These are phyloP conservation scores for Himalopsyche anomala DNA, from an alignment of 2,888 invertebrate genomes.

Conservation along the genomic window DNA sequence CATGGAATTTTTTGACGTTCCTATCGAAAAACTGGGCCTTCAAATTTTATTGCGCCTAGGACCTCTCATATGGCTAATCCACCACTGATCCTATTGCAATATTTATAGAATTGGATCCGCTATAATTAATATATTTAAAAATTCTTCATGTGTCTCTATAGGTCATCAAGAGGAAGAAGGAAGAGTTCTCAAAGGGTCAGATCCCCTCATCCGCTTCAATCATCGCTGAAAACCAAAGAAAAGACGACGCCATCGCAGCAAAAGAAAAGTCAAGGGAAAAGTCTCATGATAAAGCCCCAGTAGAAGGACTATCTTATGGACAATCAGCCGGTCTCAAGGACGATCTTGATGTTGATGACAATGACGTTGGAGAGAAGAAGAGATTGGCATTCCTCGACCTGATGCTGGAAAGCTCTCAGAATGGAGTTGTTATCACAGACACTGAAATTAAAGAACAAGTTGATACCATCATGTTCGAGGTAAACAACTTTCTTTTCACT, in stretches of 20 bases:
- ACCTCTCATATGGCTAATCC: too few relatives aligned
- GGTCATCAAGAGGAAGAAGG: slow-evolving; percentile 85
- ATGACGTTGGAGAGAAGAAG: slow-evolving; percentile 88
- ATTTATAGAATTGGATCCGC: too few relatives aligned
- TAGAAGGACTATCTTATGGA: slow-evolving; percentile 83
- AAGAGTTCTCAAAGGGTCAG: slow-evolving; percentile 82
- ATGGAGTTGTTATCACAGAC: slow-evolving; percentile 83
- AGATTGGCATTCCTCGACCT: slow-evolving; percentile 92
- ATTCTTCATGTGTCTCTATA: slow-evolving; percentile 66
- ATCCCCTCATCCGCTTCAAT: slow-evolving; percentile 72
- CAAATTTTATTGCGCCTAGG: too few relatives aligned
- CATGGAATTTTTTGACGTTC: too few relatives aligned
- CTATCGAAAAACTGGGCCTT: too few relatives aligned
- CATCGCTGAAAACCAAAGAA: slow-evolving; percentile 68
- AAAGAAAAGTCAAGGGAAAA: slow-evolving; percentile 65
- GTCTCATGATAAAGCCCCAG: slow-evolving; percentile 68
- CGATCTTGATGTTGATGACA: slow-evolving; percentile 88
- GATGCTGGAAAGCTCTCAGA: slow-evolving; percentile 86
- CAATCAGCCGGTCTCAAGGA: slow-evolving; percentile 85
- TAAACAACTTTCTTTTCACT: slow-evolving; percentile 67
- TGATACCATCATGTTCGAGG: slow-evolving; percentile 92
- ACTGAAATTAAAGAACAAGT: slow-evolving; percentile 90
- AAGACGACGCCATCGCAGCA: slow-evolving; percentile 66
- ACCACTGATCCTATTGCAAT: too few relatives aligned
- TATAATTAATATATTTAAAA: too few relatives aligned